Conservation (phyloP, 2,113 vertebrate species). For the Takifugu bimaculatus region DNA sequence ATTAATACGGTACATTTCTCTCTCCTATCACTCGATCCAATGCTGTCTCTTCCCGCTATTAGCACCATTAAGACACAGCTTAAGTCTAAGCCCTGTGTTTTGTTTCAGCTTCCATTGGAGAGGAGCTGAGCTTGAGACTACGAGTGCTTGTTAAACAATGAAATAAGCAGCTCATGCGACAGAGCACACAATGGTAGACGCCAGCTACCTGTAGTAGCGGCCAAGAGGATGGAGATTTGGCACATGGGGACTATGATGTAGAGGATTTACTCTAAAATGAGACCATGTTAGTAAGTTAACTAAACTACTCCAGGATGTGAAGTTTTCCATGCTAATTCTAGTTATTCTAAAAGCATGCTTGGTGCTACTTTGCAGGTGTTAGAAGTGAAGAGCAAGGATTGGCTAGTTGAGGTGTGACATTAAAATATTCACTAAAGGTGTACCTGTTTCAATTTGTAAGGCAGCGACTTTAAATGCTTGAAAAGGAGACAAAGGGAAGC, state of each 20-base stretch:
- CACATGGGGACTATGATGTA: conserved; percentile 17
- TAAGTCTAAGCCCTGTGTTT: conserved; percentile 45
- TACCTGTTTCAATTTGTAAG: conserved; percentile 87
- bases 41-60: conserved; percentile 30
- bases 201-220: conserved; percentile 38
- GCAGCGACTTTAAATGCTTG: conserved; percentile 81
- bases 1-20: neutral
- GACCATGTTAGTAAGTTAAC: conserved; percentile 47
- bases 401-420: conserved; percentile 2
- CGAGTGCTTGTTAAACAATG: conserved; percentile 46
- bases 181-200: conserved; percentile 39
- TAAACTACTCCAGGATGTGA: conserved; percentile 3
- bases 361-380: conserved; percentile 4
- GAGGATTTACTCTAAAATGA: conserved; percentile 17
- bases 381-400: conserved; percentile 21
- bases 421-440: conserved; percentile 50
- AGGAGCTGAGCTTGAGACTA: conserved; percentile 46
- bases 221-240: conserved; percentile 25
- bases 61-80: conserved; percentile 55
- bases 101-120: conserved; percentile 51
- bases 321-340: conserved; percentile 13
- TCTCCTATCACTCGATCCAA: conserved; percentile 11
- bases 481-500: conserved; percentile 72
- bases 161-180: conserved; percentile 37
- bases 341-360: conserved; percentile 55